Evolutionary conservation across 2,797 vertebrate species (phyloP), one percentile per base, ranked within the genome.

Genomic region (Mormyrus hasselquistii): DNA sequence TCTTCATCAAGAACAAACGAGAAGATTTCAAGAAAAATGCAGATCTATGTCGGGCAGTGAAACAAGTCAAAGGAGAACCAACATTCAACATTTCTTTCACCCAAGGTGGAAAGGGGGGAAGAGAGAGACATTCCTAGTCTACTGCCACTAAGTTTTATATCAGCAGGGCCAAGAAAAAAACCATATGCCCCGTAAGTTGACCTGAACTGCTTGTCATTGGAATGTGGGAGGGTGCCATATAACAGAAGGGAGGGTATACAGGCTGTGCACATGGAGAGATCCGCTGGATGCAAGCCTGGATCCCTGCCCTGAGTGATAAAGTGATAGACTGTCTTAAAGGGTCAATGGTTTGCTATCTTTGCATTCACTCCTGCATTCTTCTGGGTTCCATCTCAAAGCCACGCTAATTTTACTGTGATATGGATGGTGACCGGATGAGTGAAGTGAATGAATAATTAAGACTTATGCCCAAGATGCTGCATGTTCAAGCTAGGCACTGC

Each of bases 21-120:
- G 22, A 19, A 79, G 6, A 29, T 55, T 55, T 88, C 62, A 88
- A 53, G 53, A 62, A 29, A 16, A 57, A 57, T 25, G 79, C n/a
- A 22, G 10, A 65, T 34, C 6, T 34, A 62, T 59, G 19, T 50
- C 41, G 12, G 88, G 41, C 53, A 85, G 44, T 29, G 55, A 38
- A 83, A 89, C 55, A 65, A 89, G 55, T 4, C 88, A 59, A 89
- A 86, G 9, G 14, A 50, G 25, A 62, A 69, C 34, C 34, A 57
- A 41, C 9, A 3, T 52, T 53, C 29, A 47, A n/a, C 10, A 47
- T 52, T 47, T 29, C 82, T 84, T 9, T 52, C n/a, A 84, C 2
- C 47, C 41, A 84, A 84, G 22, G 47, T 52, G 47, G n/a, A 25
- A 49, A 25, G 9, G n/a, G 57, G 19, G 55, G 4, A 41, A 6